These are phyloP conservation scores for Coelopa frigida DNA, from an alignment of 1,140 invertebrate species.

Conservation along the genomic window DNA sequence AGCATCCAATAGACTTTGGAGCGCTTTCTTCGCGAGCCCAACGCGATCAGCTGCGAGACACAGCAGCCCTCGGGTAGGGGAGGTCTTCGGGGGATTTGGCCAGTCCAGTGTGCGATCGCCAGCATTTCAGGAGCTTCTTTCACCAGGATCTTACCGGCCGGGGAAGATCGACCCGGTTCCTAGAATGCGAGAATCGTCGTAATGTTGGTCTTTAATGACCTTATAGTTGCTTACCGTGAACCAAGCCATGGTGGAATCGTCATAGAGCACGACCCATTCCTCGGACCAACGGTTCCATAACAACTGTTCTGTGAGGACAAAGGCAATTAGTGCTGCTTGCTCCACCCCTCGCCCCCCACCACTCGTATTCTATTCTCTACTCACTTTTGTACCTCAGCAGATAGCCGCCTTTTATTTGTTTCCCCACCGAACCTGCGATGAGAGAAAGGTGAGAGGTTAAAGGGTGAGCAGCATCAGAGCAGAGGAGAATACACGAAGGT, in stretches of 20 bases:
- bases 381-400: slow-evolving; percentile 59
- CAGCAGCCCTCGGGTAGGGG: slow-evolving; percentile 57
- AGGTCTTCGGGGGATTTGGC: slow-evolving; percentile 60
- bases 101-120: slow-evolving; percentile 68
- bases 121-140: slow-evolving; percentile 70
- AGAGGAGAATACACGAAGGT: too few relatives aligned
- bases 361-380: too few relatives aligned
- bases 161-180: slow-evolving; percentile 41
- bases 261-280: slow-evolving; percentile 72
- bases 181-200: neutral
- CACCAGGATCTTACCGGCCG: slow-evolving; percentile 49
- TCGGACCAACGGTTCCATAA: slow-evolving; percentile 71
- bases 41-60: slow-evolving; percentile 61
- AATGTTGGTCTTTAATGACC: neutral
- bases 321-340: too few relatives aligned
- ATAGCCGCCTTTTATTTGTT: slow-evolving; percentile 59
- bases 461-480: neutral
- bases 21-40: slow-evolving; percentile 54
- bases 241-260: slow-evolving; percentile 72
- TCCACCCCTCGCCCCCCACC: too few relatives aligned
- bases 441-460: slow-evolving; percentile 3
- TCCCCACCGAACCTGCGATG: slow-evolving; percentile 52
- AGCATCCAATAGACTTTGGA: slow-evolving; percentile 57
- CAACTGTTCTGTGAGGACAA: slow-evolving; percentile 59
- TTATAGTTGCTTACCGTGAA: slow-evolving; percentile 52